phyloP scores from a whole-genome alignment of 2,888 invertebrate genomes.

The Geophilus truncorum region DNA sequence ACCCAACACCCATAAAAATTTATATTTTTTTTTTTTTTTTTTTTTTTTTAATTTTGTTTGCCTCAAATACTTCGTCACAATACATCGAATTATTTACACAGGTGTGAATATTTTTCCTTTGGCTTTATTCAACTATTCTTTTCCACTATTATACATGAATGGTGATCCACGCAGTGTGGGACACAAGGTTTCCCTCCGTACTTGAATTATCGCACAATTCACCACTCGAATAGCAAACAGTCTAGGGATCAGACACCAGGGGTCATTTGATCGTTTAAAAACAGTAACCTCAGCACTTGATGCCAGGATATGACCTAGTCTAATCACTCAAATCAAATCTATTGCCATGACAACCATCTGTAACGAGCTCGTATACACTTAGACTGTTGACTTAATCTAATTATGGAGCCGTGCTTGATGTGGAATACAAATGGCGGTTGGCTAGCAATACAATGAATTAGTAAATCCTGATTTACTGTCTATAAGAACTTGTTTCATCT shows the following conservation, averaged over 20 bases:
- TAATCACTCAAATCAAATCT: conserved; percentile 16
- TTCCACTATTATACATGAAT: neutral
- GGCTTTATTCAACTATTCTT: neutral
- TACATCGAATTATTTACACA: too few relatives aligned
- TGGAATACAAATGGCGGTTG: neutral
- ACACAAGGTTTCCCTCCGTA: neutral
- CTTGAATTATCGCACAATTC: neutral
- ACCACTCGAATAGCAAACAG: neutral
- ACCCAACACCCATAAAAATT: too few relatives aligned
- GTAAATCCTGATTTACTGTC: neutral
- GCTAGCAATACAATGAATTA: neutral
- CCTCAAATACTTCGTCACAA: too few relatives aligned
- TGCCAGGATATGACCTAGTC: conserved; percentile 2
- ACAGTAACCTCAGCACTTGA: conserved; percentile 11
- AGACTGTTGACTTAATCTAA: conserved; percentile 7
- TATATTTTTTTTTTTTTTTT: too few relatives aligned
- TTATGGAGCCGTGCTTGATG: neutral
- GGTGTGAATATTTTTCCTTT: too few relatives aligned
- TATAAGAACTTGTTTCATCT: neutral
- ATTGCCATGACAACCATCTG: neutral
- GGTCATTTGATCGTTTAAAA: conserved; percentile 11
- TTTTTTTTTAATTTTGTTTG: too few relatives aligned
- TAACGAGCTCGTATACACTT: conserved; percentile 12
- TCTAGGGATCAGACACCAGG: neutral
- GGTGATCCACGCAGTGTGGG: neutral